Evolutionary conservation across 1,140 invertebrate genomes (phyloP), one percentile per base, ranked within the genome.

Genomic region (Acyrthosiphon pisum): DNA sequence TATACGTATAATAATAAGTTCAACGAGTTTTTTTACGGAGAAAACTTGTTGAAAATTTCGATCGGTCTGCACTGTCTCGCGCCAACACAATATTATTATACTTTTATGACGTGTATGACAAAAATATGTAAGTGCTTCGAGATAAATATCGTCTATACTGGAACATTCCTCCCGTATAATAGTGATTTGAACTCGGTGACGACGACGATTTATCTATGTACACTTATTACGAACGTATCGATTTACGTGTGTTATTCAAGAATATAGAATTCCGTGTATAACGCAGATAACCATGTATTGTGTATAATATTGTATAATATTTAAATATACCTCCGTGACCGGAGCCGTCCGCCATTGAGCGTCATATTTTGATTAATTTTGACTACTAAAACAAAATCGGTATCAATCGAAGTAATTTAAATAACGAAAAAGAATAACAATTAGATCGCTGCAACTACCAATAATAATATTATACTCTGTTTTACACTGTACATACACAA

Each of bases 61-160:
- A 48, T n/a, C 86, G 30, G 86, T n/a, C 26, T 87, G 37, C 41
- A 41, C 35, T 23, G 76, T 83, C 35, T n/a, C 60, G 30, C n/a
- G n/a, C 60, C 30, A 76, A 76, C 60, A 76, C 60, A 76, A 76
- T 76, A 76, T 76, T 76, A 76, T n/a, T 76, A 76, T 76, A 76
- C 60, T 76, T 76, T n/a, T 76, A 76, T 76, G 60, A 76, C 60
- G n/a, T 76, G 60, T 76, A 76, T 76, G 60, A 83, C 35, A 83
- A 83, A 83, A 83, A 83, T 83, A 37, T 83, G n/a, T 76, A n/a
- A 76, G 60, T 76, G 37, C 37, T 44, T 44, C 83, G 23, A 41
- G 83, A 84, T 84, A 84, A 14, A 41, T 84, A 84, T 84, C 83
- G 60, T n/a, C 60, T 76, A 76, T n/a, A 50, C 50, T 53, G 50